Base-by-base conservation (phyloP, 2,888 invertebrate genomes). In the Trichogramma dendrolimi region DNA sequence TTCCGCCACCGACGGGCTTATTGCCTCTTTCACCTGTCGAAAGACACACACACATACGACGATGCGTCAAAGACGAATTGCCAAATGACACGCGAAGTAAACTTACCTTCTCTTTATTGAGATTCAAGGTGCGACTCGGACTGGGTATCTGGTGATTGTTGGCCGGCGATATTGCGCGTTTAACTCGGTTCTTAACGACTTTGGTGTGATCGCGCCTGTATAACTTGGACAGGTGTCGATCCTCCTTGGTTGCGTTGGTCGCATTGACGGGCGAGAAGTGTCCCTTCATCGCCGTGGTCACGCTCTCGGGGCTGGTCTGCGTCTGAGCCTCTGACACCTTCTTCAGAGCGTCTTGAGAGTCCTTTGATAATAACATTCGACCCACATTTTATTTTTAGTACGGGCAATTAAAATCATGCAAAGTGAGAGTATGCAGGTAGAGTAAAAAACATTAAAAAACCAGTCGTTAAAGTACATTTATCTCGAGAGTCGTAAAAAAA, bases 1-100 rank as follows among this genome's bases (percentile, higher is more conserved):
- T 78, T 96, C 95, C 0, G 94, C 95, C 58, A 95, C 90, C 0
- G 94, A 92, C 0, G 96, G 95, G 67, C 94, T 92, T 76, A 95
- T 85, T 0, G 96, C 96, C 69, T 89, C 87, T 76, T 94, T 92
- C 1, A 86, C 84, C 70, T 70, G 8, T 27, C 39, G 54, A 44
- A 44, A 50, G 6, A 14, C 44, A 49, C 27, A 2, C 14, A 14
- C 14, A 1, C 42, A 4, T 42, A 50, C 4, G 7, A 38, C 10
- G 52, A 39, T 14, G 10, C 42, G 10, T 42, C 42, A 5, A 43
- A 7, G 3, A 8, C 14, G 4, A 40, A 40, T 42, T 58, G 5
- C 38, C 41, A 46, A 46, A 38, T 56, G 4, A 47, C 8, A 8
- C 10, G n/a, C 5, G 8, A 40, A 8, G 7, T 8, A 41, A 14